Evolutionary conservation across 1,140 invertebrate genomes (phyloP), one percentile per base, ranked within the genome.

Genomic region (Drosophila gunungcola): DNA sequence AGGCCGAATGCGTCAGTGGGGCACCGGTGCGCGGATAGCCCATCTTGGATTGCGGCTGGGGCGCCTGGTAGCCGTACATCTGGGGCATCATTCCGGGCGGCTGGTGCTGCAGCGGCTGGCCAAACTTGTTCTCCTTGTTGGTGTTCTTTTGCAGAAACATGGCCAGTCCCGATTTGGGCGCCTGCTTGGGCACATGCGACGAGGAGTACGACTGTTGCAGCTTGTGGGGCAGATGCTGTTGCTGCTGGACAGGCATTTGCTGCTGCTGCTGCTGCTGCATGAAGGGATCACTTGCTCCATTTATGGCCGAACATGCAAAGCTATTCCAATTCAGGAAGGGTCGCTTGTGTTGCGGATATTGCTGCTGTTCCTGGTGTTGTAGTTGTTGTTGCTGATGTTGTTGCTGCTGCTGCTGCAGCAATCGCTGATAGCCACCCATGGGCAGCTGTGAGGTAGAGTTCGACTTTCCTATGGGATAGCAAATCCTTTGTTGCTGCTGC

Each of bases 101-200:
- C 12, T 69, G 63, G 29, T 77, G 84, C 34, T 78, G 76, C 51
- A 51, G 29, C 4, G 62, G 80, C 41, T 84, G 89, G 0, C 80
- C 77, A 43, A 86, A 90, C 56, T 91, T 91, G 51, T 91, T 91
- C 67, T 91, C 89, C 62, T 91, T 91, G 57, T 91, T 91, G 46
- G 81, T 90, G 13, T 72, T 82, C 46, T 82, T 91, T 6, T 90
- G 86, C 54, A 82, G 62, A 25, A 91, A 80, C 64, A 84, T 74
- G 51, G 72, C 74, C 45, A 88, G 49, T 21, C 68, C 61, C 6
- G 80, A 46, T 58, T 91, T 89, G 2, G 84, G 60, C 41, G 64
- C 25, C 42, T 83, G 76, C 27, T 90, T 80, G 3, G 70, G 48
- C 39, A 91, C 80, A 74, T 91, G 82, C 25, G 86, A 89, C 4